Evolutionary conservation across 2,888 invertebrate species (phyloP).

Genomic region (Apamea epomidion): DNA sequence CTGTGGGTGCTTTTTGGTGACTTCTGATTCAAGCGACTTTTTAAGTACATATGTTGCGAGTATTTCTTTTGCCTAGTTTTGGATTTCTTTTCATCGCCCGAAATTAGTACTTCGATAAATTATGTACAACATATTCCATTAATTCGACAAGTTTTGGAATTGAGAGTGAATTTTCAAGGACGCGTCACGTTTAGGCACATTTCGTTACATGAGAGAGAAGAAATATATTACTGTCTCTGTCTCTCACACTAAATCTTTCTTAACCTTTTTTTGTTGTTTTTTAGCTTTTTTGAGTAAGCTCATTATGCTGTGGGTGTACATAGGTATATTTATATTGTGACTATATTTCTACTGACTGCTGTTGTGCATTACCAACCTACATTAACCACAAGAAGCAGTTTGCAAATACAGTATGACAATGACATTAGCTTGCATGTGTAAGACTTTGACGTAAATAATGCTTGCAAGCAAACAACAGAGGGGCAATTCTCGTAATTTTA

Average conservation of each 20-base stretch:
- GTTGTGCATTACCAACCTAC: neutral
- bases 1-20: conserved; percentile 24
- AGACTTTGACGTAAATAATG: neutral
- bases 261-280: conserved; percentile 13
- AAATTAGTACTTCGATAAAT: neutral
- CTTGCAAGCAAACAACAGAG: neutral
- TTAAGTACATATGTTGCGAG: neutral
- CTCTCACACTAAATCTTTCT: too few species aligned
- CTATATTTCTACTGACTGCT: neutral
- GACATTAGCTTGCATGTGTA: neutral
- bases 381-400: neutral
- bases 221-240: neutral
- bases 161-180: too few species aligned
- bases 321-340: neutral
- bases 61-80: conserved; percentile 12
- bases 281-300: conserved; percentile 30
- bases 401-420: too few species aligned
- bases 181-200: neutral
- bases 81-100: neutral
- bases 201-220: neutral
- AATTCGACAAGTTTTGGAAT: neutral
- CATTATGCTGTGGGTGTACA: conserved; percentile 39
- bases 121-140: neutral
- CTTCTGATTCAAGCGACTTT: conserved; percentile 28
- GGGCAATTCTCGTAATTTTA: too few species aligned